Evolutionary conservation across 2,797 vertebrate species (phyloP).

Genomic region (Hyperoplus immaculatus): DNA sequence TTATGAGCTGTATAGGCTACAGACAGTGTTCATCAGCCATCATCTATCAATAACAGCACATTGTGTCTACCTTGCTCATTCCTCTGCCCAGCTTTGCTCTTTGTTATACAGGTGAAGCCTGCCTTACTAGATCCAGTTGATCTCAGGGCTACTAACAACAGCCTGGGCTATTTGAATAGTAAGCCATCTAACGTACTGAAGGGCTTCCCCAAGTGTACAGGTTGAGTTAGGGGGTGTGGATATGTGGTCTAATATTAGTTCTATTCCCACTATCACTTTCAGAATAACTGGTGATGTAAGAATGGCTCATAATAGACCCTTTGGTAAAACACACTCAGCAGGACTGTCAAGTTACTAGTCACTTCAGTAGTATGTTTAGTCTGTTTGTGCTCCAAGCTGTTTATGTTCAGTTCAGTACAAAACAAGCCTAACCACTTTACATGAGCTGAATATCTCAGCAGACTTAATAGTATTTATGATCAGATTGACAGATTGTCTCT

Average conservation of each 20-base stretch:
- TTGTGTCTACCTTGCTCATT: too few relatives aligned
- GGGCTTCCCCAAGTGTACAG: neutral
- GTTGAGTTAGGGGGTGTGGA: neutral
- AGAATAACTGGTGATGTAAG: neutral
- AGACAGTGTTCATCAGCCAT: conserved; percentile 3
- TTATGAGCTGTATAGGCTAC: conserved; percentile 7
- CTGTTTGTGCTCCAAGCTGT: too few relatives aligned
- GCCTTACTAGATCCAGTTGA: neutral
- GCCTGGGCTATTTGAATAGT: neutral
- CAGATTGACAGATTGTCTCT: too few relatives aligned
- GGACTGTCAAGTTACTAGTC: too few relatives aligned
- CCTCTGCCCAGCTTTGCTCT: neutral
- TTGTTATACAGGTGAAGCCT: neutral
- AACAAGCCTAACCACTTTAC: too few relatives aligned
- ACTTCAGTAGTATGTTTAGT: too few relatives aligned
- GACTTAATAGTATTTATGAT: too few relatives aligned
- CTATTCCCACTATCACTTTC: neutral
- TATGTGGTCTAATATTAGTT: neutral
- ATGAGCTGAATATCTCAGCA: too few relatives aligned
- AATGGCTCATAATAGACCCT: too few relatives aligned
- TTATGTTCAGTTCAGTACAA: too few relatives aligned
- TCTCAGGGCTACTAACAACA: neutral
- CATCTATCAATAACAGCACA: neutral
- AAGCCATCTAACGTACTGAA: neutral
- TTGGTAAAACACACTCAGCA: too few relatives aligned